A percentile compares a stretch with the other conserved stretches of the same genome.
Conservation (phyloP, 2,113 vertebrate genomes). For the Xenotilapia caudafasciata region DNA sequence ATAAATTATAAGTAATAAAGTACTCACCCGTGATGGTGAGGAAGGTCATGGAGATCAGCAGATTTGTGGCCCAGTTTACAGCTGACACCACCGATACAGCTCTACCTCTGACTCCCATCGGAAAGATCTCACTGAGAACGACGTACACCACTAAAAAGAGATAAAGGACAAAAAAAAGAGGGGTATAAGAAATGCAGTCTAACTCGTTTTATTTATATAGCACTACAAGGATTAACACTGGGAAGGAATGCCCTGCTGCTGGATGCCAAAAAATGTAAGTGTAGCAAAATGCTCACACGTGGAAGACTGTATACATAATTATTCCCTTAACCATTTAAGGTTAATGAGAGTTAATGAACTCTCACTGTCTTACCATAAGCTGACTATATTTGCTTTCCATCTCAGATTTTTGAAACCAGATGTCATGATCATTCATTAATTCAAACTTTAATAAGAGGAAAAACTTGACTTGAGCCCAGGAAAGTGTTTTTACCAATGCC, state of each 20-base stretch:
- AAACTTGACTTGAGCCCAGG: not conserved
- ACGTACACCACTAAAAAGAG: conserved; percentile 85
- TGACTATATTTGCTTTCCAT: not conserved
- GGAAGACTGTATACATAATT: not conserved
- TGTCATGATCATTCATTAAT: not conserved
- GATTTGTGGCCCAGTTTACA: conserved; percentile 93
- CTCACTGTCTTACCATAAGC: not conserved
- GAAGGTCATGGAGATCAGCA: conserved; percentile 94
- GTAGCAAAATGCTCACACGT: not conserved
- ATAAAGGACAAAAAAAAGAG: not conserved
- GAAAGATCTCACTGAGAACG: conserved; percentile 93
- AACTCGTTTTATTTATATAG: not conserved
- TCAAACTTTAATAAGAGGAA: not conserved
- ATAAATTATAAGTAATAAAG: not conserved
- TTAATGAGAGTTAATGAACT: not conserved
- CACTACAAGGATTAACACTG: not conserved
- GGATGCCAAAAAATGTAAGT: not conserved
- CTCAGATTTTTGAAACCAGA: not conserved
- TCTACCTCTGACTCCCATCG: conserved; percentile 84
- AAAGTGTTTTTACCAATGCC: not conserved
- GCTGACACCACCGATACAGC: conserved; percentile 89
- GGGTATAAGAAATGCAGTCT: not conserved
- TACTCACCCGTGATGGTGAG: conserved; percentile 83
- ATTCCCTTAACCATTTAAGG: not conserved
- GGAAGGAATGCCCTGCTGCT: not conserved